Evolutionary conservation across 2,113 vertebrate species (phyloP).

Genomic region (Pongo abelii): DNA sequence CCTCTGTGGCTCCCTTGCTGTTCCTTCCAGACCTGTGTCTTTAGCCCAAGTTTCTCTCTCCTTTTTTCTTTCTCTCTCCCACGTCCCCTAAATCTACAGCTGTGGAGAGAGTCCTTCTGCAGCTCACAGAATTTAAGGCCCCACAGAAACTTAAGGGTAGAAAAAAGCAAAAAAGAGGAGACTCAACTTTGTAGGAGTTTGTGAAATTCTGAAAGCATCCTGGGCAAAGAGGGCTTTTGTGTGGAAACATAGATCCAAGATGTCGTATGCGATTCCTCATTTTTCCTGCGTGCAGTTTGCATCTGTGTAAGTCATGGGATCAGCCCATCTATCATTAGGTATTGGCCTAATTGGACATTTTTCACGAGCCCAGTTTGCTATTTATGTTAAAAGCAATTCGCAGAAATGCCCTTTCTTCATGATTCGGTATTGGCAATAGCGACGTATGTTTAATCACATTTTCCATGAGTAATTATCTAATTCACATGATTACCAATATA

Average conservation of each 20-base stretch:
- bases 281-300: constrained; percentile 51
- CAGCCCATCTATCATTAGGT: constrained; percentile 75
- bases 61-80: constrained; percentile 34
- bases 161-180: constrained; percentile 33
- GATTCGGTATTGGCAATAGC: constrained; percentile 74
- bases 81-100: constrained; percentile 71
- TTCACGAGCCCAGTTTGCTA: constrained; percentile 75
- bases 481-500: constrained; percentile 83
- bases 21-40: not conserved
- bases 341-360: constrained; percentile 77
- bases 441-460: constrained; percentile 80
- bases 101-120: constrained; percentile 58
- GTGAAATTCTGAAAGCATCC: constrained; percentile 45
- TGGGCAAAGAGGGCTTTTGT: constrained; percentile 43
- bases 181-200: constrained; percentile 67
- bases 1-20: not conserved
- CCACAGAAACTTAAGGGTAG: constrained; percentile 66
- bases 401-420: constrained; percentile 75
- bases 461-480: constrained; percentile 82
- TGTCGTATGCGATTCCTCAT: not conserved
- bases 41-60: not conserved
- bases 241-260: not conserved
- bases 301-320: constrained; percentile 63
- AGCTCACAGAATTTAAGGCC: constrained; percentile 57
- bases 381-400: constrained; percentile 76